A percentile compares a stretch with the other conserved stretches of the same genome.
Evolutionary conservation across 1,140 invertebrate species (phyloP).

Genomic region (Trichonephila clavipes): DNA sequence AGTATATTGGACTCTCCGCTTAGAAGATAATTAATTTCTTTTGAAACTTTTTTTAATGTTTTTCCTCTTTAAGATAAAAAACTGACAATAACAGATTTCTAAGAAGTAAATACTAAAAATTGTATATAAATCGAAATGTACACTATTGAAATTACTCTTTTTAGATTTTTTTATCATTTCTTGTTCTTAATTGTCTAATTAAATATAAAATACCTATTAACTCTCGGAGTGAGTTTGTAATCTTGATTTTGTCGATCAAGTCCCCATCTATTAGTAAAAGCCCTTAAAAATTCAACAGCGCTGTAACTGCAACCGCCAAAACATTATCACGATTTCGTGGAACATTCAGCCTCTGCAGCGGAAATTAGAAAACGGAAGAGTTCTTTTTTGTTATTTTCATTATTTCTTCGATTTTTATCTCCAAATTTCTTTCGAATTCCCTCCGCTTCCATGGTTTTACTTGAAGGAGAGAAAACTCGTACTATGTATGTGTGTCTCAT

Average conservation of each 20-base stretch:
- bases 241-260: not conserved
- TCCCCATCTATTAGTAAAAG: not conserved
- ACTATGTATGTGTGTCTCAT: not conserved
- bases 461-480: not conserved
- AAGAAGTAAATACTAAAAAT: slow-evolving; percentile 15
- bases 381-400: not conserved
- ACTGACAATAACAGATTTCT: not conserved
- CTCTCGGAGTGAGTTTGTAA: not conserved
- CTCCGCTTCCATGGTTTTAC: not conserved
- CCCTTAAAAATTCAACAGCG: slow-evolving; percentile 3
- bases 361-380: slow-evolving; percentile 57
- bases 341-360: slow-evolving; percentile 11
- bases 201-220: slow-evolving; percentile 55
- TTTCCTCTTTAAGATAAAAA: not conserved
- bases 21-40: slow-evolving; percentile 34
- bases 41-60: not conserved
- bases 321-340: slow-evolving; percentile 52
- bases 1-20: not conserved
- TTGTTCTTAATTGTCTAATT: slow-evolving; percentile 40
- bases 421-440: slow-evolving; percentile 18
- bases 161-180: not conserved
- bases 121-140: slow-evolving; percentile 20
- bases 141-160: not conserved
- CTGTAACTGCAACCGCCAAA: slow-evolving; percentile 38
- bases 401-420: not conserved